These are phyloP conservation scores for Patella ulyssiponensis DNA, from an alignment of 2,888 invertebrate genomes.

Conservation along the genomic window DNA sequence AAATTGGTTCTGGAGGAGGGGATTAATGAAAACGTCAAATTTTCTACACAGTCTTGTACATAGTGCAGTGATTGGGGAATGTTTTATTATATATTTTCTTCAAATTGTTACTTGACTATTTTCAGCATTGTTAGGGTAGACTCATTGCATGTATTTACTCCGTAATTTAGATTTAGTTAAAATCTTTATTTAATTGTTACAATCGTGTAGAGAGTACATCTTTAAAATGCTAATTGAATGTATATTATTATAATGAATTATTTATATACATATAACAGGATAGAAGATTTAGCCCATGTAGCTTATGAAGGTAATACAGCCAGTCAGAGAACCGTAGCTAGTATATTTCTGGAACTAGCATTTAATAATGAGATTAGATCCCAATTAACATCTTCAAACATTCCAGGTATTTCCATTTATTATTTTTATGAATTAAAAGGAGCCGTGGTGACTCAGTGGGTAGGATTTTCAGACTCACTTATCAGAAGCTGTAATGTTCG, in stretches of 20 bases:
- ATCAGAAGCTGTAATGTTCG: no score
- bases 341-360: conserved; percentile 66
- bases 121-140: no score
- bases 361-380: conserved; percentile 61
- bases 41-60: no score
- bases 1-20: no score
- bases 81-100: no score
- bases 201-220: neutral
- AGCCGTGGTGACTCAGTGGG: no score
- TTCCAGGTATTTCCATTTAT: neutral
- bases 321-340: conserved; percentile 62
- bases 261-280: conserved; percentile 33
- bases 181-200: neutral
- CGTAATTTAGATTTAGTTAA: neutral
- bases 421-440: no score
- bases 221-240: neutral
- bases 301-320: conserved; percentile 55
- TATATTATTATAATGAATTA: neutral
- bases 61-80: no score
- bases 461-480: no score
- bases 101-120: no score
- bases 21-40: no score
- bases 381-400: conserved; percentile 47
- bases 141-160: neutral
- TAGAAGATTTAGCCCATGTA: conserved; percentile 64